A percentile compares a stretch with the other conserved stretches of the same genome.
Conservation (phyloP, 2,113 vertebrate species). For the Willisornis vidua region DNA sequence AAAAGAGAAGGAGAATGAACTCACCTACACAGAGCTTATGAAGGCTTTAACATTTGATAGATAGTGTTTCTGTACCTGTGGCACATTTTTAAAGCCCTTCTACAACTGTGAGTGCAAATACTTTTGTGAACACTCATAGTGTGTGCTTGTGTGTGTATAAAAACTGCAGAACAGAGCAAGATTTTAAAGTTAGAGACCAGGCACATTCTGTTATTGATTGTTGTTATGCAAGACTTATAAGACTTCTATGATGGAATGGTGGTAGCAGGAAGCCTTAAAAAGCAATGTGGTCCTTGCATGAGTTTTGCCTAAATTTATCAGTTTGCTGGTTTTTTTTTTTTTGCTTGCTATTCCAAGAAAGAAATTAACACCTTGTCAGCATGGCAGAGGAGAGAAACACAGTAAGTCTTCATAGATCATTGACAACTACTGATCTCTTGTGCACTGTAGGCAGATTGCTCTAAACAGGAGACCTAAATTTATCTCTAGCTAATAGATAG, state of each 20-base stretch:
- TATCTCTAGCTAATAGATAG: slow-evolving; percentile 40
- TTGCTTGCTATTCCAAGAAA: slow-evolving; percentile 32
- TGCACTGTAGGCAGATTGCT: slow-evolving; percentile 34
- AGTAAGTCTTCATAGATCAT: slow-evolving; percentile 55
- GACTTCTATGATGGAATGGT: background rate
- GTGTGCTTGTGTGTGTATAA: background rate
- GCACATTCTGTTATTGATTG: slow-evolving; percentile 18
- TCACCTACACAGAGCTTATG: slow-evolving; percentile 26
- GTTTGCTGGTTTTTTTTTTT: background rate
- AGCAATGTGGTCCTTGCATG: slow-evolving; percentile 4
- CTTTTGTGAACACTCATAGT: background rate
- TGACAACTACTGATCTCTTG: slow-evolving; percentile 57
- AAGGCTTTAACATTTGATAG: slow-evolving; percentile 60
- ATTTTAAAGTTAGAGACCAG: background rate
- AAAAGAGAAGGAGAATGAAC: slow-evolving; percentile 59
- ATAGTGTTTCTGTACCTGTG: slow-evolving; percentile 54
- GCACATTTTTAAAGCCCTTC: slow-evolving; percentile 38
- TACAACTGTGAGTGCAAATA: slow-evolving; percentile 16
- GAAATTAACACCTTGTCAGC: slow-evolving; percentile 59
- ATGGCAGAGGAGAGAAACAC: slow-evolving; percentile 28
- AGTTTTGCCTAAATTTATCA: slow-evolving; percentile 10
- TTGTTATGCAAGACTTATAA: slow-evolving; percentile 44
- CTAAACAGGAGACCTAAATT: slow-evolving; percentile 53
- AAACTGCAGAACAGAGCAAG: background rate
- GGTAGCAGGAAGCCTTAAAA: slow-evolving; percentile 38